Percentiles rank a stretch among this genome's conserved stretches.
Conservation (phyloP, 2,113 vertebrate genomes). For the Tympanuchus pallidicinctus region DNA sequence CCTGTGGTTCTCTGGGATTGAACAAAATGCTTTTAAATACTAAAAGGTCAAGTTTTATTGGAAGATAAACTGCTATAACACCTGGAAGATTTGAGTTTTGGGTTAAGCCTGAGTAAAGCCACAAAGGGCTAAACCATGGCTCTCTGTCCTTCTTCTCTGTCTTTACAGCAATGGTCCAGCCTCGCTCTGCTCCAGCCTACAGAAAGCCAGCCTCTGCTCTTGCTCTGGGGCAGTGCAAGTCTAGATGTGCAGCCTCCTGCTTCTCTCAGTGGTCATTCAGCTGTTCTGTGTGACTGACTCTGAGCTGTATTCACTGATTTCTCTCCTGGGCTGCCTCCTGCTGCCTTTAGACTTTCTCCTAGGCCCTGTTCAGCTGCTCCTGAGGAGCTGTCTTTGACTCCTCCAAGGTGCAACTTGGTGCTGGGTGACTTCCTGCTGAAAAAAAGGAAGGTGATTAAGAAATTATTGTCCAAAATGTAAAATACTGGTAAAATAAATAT, state of each 20-base stretch:
- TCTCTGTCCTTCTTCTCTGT: not conserved
- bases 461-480: not conserved
- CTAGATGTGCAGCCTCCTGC: not conserved
- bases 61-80: not conserved
- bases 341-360: not conserved
- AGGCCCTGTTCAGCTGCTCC: not conserved
- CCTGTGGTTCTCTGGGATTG: not conserved
- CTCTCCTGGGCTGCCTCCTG: not conserved
- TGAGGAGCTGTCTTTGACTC: not conserved
- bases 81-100: not conserved
- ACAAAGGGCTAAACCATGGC: not conserved
- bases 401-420: too few relatives aligned
- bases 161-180: not conserved
- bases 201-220: not conserved
- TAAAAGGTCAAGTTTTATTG: not conserved
- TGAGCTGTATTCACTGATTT: not conserved
- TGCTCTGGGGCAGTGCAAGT: rapidly evolving
- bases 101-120: not conserved
- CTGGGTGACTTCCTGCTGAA: not conserved
- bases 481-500: not conserved
- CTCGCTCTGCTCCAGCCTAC: not conserved
- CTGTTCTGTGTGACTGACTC: rapidly evolving
- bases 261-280: not conserved
- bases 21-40: not conserved
- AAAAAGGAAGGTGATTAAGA: not conserved